These are phyloP conservation scores for Gymnorhina tibicen DNA, from an alignment of 2,113 vertebrate genomes.

Conservation along the genomic window DNA sequence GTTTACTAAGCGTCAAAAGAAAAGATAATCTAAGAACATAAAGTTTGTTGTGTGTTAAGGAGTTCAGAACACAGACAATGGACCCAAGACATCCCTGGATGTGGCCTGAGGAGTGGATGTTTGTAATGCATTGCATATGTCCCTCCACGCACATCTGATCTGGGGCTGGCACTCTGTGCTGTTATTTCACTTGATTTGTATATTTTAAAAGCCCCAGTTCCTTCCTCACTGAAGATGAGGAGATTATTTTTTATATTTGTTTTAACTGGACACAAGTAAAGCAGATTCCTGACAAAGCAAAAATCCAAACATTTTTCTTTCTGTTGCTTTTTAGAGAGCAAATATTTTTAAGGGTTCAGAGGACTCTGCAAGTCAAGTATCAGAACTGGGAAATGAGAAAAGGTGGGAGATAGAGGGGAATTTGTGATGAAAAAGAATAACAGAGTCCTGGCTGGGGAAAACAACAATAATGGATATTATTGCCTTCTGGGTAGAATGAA, in stretches of 20 bases:
- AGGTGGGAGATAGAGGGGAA: neutral
- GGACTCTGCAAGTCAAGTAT: neutral
- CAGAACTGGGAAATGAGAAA: neutral
- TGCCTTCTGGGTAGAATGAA: constrained; percentile 13
- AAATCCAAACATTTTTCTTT: neutral
- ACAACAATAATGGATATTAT: neutral
- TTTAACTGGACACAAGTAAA: neutral
- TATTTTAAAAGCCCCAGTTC: constrained; percentile 1
- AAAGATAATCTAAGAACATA: neutral
- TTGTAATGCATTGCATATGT: neutral
- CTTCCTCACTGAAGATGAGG: neutral
- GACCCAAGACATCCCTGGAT: neutral
- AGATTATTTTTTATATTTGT: constrained; percentile 19
- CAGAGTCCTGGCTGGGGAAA: neutral
- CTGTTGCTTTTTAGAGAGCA: constrained; percentile 14
- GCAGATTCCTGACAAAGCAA: neutral
- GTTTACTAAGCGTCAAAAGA: neutral
- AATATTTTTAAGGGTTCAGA: neutral
- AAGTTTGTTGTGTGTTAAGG: neutral
- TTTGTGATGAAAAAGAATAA: neutral
- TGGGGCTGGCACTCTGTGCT: neutral
- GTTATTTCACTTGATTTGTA: constrained; percentile 15
- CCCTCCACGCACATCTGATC: neutral
- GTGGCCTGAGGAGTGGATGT: neutral
- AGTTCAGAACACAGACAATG: neutral